Evolutionary conservation across 2,888 invertebrate species (phyloP).

Genomic region (Linnaemya vulpina): DNA sequence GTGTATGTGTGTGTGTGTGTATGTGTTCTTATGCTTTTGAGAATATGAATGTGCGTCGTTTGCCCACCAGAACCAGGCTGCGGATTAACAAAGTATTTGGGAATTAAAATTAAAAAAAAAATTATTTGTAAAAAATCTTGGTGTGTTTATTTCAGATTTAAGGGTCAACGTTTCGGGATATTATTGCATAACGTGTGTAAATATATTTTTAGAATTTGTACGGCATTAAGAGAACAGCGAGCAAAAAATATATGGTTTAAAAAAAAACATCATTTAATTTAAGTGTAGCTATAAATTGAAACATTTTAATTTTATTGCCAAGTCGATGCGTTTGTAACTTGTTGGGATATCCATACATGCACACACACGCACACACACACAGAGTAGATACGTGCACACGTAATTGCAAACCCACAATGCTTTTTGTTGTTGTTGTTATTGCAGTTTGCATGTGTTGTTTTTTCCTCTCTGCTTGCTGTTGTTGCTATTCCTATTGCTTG

Average conservation of each 20-base stretch:
- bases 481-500: neutral
- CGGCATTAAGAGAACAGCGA: neutral
- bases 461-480: conserved; percentile 10
- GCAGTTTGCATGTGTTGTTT: neutral
- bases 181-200: conserved; percentile 53
- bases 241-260: neutral
- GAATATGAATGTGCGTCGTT: neutral
- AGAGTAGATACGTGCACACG: no score
- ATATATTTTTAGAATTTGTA: conserved; percentile 3
- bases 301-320: neutral
- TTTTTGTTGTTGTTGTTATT: neutral
- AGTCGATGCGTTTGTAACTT: conserved; percentile 10
- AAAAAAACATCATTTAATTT: neutral
- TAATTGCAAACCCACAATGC: neutral
- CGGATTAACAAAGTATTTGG: conserved; percentile 36
- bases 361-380: no score
- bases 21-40: neutral
- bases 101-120: conserved; percentile 6
- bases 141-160: conserved; percentile 17
- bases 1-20: neutral
- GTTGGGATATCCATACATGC: conserved; percentile 33
- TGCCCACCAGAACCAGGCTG: conserved; percentile 22
- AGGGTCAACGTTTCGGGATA: conserved; percentile 60
- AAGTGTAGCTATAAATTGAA: neutral
- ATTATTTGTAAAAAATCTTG: neutral